Percentiles rank a stretch among this genome's conserved stretches.
These are phyloP conservation scores for Aix galericulata DNA, from an alignment of 2,113 vertebrate genomes.

Conservation along the genomic window DNA sequence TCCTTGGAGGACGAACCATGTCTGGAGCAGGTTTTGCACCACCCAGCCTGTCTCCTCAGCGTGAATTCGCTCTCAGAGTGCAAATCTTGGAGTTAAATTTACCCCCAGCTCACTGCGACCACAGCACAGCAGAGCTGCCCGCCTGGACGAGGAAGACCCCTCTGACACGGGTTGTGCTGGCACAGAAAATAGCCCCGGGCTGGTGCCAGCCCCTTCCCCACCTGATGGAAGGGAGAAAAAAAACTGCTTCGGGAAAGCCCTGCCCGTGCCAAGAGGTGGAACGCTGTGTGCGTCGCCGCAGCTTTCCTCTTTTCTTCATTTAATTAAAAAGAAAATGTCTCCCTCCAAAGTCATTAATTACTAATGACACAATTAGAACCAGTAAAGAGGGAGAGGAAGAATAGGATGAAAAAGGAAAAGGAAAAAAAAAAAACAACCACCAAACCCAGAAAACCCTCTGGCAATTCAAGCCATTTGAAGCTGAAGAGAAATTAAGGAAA, in stretches of 20 bases:
- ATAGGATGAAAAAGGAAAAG: not conserved
- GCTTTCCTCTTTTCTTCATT: conserved; percentile 5
- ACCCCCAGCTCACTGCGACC: not conserved
- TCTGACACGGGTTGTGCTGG: not conserved
- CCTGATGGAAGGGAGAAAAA: not conserved
- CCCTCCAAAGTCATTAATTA: conserved; percentile 66
- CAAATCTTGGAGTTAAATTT: not conserved
- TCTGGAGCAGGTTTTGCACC: not conserved
- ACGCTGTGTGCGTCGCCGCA: not conserved
- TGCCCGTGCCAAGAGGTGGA: not conserved
- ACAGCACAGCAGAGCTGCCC: not conserved
- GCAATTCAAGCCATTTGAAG: not conserved
- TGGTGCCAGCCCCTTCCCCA: not conserved
- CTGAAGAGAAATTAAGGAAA: conserved; percentile 22
- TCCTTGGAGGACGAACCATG: not conserved
- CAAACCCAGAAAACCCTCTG: not conserved
- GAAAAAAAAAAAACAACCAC: not conserved
- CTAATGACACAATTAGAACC: conserved; percentile 65
- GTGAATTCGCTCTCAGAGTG: accelerated
- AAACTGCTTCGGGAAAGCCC: not conserved
- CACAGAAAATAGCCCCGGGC: accelerated
- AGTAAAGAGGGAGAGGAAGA: not conserved
- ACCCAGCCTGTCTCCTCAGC: not conserved
- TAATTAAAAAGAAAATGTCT: conserved; percentile 65
- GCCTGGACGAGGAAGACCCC: not conserved